phyloP scores from a whole-genome alignment of 2,888 invertebrate genomes.

The Rhamphomyia laevipes region DNA sequence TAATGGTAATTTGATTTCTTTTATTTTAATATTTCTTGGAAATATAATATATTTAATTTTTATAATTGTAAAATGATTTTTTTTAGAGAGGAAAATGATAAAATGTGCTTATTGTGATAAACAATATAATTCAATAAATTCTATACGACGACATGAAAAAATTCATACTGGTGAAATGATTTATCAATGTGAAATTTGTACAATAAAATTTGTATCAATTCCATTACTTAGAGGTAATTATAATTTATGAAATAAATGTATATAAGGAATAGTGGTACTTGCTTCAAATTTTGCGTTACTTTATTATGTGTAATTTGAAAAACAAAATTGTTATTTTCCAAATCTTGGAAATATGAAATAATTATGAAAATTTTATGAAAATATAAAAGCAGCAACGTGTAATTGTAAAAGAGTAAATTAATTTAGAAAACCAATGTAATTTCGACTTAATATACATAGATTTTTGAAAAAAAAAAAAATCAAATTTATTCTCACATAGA shows the following conservation, averaged over 20 bases:
- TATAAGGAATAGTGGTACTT: background rate
- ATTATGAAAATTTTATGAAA: background rate
- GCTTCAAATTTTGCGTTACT: too few relatives aligned
- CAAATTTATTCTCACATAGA: too few relatives aligned
- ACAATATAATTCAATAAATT: background rate
- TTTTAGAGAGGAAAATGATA: background rate
- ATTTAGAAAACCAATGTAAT: too few relatives aligned
- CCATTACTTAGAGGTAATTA: too few relatives aligned
- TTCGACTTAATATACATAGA: too few relatives aligned
- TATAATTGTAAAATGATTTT: background rate
- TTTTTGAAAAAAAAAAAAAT: too few relatives aligned
- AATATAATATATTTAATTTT: background rate
- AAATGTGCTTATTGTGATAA: background rate
- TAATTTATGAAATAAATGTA: too few relatives aligned
- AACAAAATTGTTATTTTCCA: background rate
- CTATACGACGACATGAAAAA: background rate
- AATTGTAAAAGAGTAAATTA: too few relatives aligned
- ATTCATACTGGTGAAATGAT: background rate
- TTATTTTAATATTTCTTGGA: background rate
- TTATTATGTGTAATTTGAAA: too few relatives aligned
- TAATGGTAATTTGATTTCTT: background rate
- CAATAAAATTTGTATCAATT: background rate
- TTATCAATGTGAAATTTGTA: background rate
- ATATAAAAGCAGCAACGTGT: too few relatives aligned
- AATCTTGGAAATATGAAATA: background rate